Conservation (phyloP, 2,113 vertebrate genomes). For the Rafetus swinhoei region DNA sequence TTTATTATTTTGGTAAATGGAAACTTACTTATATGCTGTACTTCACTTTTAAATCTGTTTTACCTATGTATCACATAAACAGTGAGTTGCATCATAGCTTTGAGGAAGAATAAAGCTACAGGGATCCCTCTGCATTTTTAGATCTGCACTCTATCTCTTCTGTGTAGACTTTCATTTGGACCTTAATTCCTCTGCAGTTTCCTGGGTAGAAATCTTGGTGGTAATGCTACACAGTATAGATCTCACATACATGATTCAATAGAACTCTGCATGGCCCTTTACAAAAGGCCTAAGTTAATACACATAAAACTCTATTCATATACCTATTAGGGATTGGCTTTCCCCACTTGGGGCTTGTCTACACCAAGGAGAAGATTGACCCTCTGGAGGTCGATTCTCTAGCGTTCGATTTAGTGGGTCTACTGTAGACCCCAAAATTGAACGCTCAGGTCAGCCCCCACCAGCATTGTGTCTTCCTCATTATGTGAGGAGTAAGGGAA, state of each 20-base stretch:
- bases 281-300: background rate
- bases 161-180: background rate
- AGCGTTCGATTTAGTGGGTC: no score
- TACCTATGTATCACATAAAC: background rate
- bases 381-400: no score
- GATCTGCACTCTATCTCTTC: background rate
- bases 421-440: no score
- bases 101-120: background rate
- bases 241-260: background rate
- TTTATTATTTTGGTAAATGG: background rate
- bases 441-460: no score
- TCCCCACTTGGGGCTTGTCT: background rate
- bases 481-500: no score
- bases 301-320: background rate
- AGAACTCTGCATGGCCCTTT: background rate
- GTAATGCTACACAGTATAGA: background rate
- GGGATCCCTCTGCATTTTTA: background rate
- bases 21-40: background rate
- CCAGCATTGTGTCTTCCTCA: no score
- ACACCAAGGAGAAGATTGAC: no score
- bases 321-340: background rate
- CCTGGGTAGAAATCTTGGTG: background rate
- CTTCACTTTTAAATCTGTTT: fast-evolving
- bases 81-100: background rate
- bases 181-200: background rate